Conservation (phyloP, 2,888 invertebrate genomes). For the Diadegma fenestrale region DNA sequence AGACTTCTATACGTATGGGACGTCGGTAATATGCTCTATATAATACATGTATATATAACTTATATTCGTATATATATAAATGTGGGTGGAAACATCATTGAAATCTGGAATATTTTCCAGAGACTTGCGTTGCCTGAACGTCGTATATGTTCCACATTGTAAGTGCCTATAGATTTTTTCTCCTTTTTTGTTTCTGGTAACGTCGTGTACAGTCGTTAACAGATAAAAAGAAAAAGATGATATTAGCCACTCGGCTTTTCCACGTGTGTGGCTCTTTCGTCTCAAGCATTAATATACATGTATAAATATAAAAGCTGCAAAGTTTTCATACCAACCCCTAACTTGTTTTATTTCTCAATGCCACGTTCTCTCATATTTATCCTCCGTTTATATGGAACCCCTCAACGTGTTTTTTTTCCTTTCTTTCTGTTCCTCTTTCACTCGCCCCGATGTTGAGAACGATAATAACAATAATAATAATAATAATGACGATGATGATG, state of each 20-base stretch:
- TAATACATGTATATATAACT: not conserved
- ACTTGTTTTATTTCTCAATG: conserved; percentile 58
- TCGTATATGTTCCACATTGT: conserved; percentile 35
- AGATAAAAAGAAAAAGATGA: conserved; percentile 36
- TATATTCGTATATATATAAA: conserved; percentile 18
- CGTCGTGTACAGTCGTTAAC: conserved; percentile 26
- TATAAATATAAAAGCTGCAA: conserved; percentile 26
- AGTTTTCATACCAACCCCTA: conserved; percentile 39
- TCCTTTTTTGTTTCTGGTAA: conserved; percentile 13
- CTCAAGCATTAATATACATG: conserved; percentile 54
- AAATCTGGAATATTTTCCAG: conserved; percentile 41
- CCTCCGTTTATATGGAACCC: conserved; percentile 51
- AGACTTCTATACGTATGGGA: not conserved
- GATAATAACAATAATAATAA: conserved; percentile 21
- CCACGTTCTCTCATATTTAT: conserved; percentile 48
- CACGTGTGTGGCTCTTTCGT: conserved; percentile 35
- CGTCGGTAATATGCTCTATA: conserved; percentile 21
- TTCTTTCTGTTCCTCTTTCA: not conserved
- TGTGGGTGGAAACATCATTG: conserved; percentile 48
- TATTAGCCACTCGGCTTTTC: conserved; percentile 61
- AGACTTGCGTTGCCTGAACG: conserved; percentile 21
- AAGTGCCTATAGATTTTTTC: conserved; percentile 13
- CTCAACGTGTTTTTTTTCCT: conserved; percentile 30
- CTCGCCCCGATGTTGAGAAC: conserved; percentile 46
- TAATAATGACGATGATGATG: conserved; percentile 29